A percentile compares a stretch with the other conserved stretches of the same genome.
Evolutionary conservation across 37 sponge, comb jelly and placozoan species (phyloP).

Genomic region (Aphrocallistes beatrix): DNA sequence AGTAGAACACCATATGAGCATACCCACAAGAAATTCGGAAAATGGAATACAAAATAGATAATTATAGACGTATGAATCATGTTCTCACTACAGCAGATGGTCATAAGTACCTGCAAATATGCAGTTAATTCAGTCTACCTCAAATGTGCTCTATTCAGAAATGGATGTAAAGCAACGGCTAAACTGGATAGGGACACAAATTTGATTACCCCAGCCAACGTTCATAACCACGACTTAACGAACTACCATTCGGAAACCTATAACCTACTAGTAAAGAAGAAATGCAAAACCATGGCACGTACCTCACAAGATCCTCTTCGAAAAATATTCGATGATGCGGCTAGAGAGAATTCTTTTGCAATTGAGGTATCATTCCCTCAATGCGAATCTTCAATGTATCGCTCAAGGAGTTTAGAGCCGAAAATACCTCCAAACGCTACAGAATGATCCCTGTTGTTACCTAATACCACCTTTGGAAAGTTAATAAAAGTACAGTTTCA

Average conservation of each 20-base stretch:
- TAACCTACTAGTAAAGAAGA: not conserved
- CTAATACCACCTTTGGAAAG: not conserved
- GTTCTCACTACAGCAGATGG: not conserved
- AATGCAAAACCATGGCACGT: not conserved
- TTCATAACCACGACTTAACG: not conserved
- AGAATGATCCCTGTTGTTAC: not conserved
- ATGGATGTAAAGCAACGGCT: not conserved
- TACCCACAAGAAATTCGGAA: not conserved
- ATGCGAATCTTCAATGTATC: not conserved
- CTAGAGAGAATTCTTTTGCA: not conserved
- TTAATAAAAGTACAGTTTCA: not conserved
- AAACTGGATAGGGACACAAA: not conserved
- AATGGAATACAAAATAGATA: not conserved
- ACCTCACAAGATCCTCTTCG: not conserved
- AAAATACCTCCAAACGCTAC: not conserved
- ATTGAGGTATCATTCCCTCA: not conserved
- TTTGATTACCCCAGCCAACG: not conserved
- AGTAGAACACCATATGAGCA: not conserved
- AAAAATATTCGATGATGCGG: not conserved
- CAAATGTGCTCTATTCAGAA: not conserved
- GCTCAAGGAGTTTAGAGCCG: not conserved
- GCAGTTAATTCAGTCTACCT: not conserved
- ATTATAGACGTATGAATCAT: not conserved
- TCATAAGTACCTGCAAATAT: not conserved
- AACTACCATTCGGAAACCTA: not conserved